phyloP scores from a whole-genome alignment of 2,797 vertebrate genomes.

The Rhynchotus rufescens region DNA sequence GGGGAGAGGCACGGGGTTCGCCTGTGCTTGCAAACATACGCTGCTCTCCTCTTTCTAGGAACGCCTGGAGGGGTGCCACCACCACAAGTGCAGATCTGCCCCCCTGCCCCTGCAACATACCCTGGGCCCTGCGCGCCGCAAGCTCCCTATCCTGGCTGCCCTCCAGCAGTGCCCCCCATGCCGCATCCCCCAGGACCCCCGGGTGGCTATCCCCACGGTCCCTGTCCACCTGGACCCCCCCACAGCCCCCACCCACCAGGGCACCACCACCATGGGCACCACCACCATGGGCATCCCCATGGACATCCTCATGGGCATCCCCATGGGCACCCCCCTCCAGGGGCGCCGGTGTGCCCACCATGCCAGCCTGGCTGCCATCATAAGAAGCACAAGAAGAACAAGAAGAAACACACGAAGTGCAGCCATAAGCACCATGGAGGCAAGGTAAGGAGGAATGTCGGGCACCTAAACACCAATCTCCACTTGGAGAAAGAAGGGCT shows the following conservation, averaged over 20 bases:
- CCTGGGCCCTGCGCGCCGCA: background rate
- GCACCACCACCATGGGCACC: background rate
- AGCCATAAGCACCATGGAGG: background rate
- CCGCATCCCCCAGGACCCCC: background rate
- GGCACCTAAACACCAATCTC: background rate
- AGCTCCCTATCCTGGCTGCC: background rate
- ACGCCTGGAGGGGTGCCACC: background rate
- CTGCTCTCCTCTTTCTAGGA: background rate
- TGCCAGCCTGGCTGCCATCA: background rate
- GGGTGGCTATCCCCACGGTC: background rate
- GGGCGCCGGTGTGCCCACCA: background rate
- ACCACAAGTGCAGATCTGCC: background rate
- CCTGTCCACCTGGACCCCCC: background rate
- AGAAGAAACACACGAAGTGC: constrained; percentile 11
- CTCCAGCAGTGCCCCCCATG: background rate
- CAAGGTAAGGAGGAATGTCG: constrained; percentile 33
- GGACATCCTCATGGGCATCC: background rate
- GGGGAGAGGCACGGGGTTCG: accelerated
- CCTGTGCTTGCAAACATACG: background rate
- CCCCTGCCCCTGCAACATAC: background rate
- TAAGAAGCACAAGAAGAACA: background rate
- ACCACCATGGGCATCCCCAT: too few relatives aligned
- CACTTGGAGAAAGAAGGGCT: background rate
- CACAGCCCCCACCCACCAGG: background rate
- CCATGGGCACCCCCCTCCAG: background rate